phyloP scores from a whole-genome alignment of 2,888 invertebrate genomes.

The Lomographa bimaculata region DNA sequence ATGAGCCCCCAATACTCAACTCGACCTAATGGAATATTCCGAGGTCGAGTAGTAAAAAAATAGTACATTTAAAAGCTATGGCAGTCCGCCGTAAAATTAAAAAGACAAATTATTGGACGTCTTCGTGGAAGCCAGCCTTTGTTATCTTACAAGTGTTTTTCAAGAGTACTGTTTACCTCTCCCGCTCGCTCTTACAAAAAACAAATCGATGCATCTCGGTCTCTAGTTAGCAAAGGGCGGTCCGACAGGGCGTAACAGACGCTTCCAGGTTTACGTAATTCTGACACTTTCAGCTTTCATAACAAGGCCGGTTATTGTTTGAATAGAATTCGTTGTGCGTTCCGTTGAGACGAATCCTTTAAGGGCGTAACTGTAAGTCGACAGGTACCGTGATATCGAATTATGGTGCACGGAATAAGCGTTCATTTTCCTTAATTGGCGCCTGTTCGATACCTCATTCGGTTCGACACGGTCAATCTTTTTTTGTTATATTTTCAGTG shows the following conservation, averaged over 20 bases:
- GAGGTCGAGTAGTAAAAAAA: constrained; percentile 66
- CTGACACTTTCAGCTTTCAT: constrained; percentile 78
- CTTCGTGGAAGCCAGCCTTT: constrained; percentile 81
- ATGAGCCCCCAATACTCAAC: constrained; percentile 71
- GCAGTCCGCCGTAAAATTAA: constrained; percentile 82
- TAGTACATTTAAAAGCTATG: constrained; percentile 73
- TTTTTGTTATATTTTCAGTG: constrained; percentile 49
- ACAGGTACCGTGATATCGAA: constrained; percentile 73
- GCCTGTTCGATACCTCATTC: constrained; percentile 67
- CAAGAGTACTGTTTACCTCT: constrained; percentile 77
- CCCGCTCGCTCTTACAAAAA: constrained; percentile 56
- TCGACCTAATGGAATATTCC: constrained; percentile 71
- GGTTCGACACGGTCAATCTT: constrained; percentile 64
- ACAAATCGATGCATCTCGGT: constrained; percentile 64
- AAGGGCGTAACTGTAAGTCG: constrained; percentile 73
- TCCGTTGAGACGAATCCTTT: constrained; percentile 63
- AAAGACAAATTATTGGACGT: constrained; percentile 84
- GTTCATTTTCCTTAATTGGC: constrained; percentile 79
- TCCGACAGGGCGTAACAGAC: constrained; percentile 78
- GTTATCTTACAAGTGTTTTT: constrained; percentile 84
- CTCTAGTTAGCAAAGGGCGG: constrained; percentile 79
- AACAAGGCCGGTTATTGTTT: constrained; percentile 79
- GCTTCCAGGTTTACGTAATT: constrained; percentile 78
- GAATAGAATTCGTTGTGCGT: constrained; percentile 56
- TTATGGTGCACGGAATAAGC: constrained; percentile 75